These are phyloP conservation scores for Bubalus kerabau DNA, from an alignment of 2,113 vertebrate species.

Conservation along the genomic window DNA sequence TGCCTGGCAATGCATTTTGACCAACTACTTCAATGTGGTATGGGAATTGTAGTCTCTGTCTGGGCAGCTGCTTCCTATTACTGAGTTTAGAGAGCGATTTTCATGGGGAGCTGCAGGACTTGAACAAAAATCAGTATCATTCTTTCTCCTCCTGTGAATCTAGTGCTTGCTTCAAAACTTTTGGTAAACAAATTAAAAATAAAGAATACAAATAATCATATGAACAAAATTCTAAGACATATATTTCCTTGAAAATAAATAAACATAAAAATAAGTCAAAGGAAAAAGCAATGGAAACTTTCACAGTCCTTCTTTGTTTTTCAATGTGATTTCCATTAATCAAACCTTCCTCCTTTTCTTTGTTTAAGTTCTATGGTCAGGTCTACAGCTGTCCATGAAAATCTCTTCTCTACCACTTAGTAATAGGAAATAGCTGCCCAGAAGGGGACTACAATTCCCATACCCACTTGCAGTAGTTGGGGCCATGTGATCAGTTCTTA, in stretches of 20 bases:
- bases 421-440: neutral
- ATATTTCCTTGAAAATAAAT: neutral
- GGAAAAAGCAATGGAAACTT: neutral
- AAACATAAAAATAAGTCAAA: slow-evolving; percentile 26
- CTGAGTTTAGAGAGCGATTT: neutral
- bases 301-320: neutral
- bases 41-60: neutral
- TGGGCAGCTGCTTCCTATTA: neutral
- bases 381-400: neutral
- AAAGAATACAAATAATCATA: neutral
- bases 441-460: neutral
- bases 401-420: neutral
- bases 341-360: neutral
- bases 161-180: neutral
- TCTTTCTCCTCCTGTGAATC: neutral
- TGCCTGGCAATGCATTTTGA: neutral
- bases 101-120: neutral
- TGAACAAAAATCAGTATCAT: neutral
- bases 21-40: neutral
- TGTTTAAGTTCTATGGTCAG: neutral
- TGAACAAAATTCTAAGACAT: neutral
- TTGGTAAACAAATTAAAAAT: neutral
- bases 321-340: neutral
- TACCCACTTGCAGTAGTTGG: neutral
- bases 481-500: neutral